These are phyloP conservation scores for Ellobium chinense DNA, from an alignment of 2,888 invertebrate genomes.

Conservation along the genomic window DNA sequence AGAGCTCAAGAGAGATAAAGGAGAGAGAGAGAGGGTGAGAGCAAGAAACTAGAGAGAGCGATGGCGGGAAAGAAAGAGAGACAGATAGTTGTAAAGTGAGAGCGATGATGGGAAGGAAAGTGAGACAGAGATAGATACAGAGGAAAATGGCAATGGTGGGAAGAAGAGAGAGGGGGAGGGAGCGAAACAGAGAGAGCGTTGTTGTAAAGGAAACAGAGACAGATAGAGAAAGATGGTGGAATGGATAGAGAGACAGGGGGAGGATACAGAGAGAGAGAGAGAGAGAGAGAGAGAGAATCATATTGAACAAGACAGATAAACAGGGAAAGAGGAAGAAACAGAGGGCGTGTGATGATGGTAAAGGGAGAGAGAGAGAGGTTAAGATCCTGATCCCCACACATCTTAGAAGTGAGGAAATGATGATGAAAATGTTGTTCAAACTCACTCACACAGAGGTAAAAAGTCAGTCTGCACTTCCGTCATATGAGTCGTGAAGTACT, in stretches of 20 bases:
- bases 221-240: not conserved
- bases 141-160: not conserved
- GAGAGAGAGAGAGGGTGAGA: conserved; percentile 11
- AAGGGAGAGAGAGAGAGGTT: conserved; percentile 2
- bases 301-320: not conserved
- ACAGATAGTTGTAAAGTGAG: not conserved
- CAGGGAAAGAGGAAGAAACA: not conserved
- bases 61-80: not conserved
- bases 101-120: not conserved
- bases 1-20: not conserved
- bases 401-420: too few species aligned
- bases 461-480: too few species aligned
- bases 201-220: not conserved
- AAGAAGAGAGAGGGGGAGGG: conserved; percentile 10
- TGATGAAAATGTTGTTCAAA: too few species aligned
- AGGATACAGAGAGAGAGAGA: not conserved
- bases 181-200: not conserved
- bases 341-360: not conserved
- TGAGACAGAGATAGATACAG: not conserved
- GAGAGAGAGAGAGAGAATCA: not conserved
- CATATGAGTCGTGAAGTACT: too few species aligned
- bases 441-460: too few species aligned
- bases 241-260: not conserved
- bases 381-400: too few species aligned
- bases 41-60: not conserved